phyloP scores from a whole-genome alignment of 2,888 invertebrate genomes.

The Drosophila robusta region DNA sequence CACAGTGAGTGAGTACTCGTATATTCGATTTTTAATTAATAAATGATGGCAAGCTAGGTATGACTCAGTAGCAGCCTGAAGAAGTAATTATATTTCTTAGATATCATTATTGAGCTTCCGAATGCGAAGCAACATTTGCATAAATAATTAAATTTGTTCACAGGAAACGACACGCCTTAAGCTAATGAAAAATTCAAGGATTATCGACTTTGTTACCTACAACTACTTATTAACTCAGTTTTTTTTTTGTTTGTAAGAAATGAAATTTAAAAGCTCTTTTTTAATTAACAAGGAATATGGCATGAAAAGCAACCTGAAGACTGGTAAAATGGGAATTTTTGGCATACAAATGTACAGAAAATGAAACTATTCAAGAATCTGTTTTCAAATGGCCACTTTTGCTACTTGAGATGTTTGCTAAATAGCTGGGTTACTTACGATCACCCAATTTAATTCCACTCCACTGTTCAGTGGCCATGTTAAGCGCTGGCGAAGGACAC shows the following conservation, averaged over 20 bases:
- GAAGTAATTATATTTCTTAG: slow-evolving; percentile 1
- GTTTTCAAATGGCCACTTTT: background rate
- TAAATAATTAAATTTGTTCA: background rate
- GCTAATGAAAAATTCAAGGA: slow-evolving; percentile 3
- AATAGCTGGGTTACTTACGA: slow-evolving; percentile 6
- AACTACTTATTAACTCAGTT: slow-evolving; percentile 1
- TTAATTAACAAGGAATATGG: too few species aligned
- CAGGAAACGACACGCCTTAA: background rate
- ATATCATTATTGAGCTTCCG: background rate
- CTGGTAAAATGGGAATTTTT: too few species aligned
- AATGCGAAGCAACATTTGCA: background rate
- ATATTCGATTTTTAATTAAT: background rate
- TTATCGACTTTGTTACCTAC: slow-evolving; percentile 6
- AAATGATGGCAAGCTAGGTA: background rate
- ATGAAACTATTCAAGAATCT: background rate
- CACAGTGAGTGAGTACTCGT: background rate
- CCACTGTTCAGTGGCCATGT: background rate
- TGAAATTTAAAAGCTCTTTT: too few species aligned
- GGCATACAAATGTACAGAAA: too few species aligned
- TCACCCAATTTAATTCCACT: slow-evolving; percentile 10
- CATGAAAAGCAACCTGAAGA: too few species aligned
- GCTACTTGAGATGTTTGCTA: too few species aligned
- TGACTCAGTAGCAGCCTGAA: background rate
- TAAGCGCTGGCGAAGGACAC: slow-evolving; percentile 3
- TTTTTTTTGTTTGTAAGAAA: too few species aligned